Percentiles rank a stretch among this genome's conserved stretches.
Evolutionary conservation across 2,113 vertebrate species (phyloP).

Genomic region (Lynx canadensis): DNA sequence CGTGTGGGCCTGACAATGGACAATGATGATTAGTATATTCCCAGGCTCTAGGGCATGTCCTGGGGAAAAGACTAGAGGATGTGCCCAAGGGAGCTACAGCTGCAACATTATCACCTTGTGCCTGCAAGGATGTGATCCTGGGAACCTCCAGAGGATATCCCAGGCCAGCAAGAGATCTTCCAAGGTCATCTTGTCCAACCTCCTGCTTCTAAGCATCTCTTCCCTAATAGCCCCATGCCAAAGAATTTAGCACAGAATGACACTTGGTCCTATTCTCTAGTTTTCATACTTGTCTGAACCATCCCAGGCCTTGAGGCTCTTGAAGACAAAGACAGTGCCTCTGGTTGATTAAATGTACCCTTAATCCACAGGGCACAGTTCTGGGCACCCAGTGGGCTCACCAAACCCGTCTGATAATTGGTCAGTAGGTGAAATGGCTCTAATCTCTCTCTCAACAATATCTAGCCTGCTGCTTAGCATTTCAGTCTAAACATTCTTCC

Average conservation of each 20-base stretch:
- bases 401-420: neutral
- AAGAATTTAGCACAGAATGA: neutral
- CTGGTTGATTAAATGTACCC: neutral
- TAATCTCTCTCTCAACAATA: neutral
- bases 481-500: neutral
- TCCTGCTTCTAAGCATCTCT: neutral
- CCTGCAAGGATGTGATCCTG: neutral
- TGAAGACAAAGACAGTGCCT: neutral
- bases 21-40: neutral
- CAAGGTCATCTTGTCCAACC: neutral
- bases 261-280: neutral
- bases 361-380: neutral
- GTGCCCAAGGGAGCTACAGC: neutral
- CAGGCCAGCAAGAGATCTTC: neutral
- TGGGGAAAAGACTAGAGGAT: neutral
- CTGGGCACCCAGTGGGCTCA: neutral
- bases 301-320: no score
- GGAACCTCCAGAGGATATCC: neutral
- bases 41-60: neutral
- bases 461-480: neutral
- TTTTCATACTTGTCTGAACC: neutral
- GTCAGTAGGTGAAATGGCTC: neutral
- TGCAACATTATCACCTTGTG: neutral
- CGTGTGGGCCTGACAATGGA: neutral
- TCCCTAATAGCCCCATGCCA: neutral